Base-by-base conservation (phyloP, 2,888 invertebrate genomes). In the Bugulina stolonifera region DNA sequence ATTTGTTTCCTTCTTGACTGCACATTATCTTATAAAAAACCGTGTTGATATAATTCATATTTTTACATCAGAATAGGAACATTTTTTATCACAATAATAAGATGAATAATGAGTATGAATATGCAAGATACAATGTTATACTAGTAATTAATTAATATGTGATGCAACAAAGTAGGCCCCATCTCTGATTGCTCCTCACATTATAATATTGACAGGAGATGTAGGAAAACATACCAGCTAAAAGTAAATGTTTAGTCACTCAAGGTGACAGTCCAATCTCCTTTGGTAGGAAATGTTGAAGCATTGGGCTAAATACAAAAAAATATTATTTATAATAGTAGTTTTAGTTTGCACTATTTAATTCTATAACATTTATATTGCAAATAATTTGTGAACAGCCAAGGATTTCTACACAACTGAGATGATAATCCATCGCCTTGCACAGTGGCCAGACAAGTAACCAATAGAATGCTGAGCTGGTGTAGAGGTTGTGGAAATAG, bases 11-110 rank as follows among this genome's bases (percentile, higher is more conserved):
- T 43, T 43, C 18, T 43, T 43, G 43, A 43, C 43, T 43, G 43
- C 43, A 43, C 43, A 43, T 43, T 43, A n/a, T n/a, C n/a, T 43
- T 5, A 10, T 5, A 18, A 43, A 43, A 43, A 43, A 43, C 18
- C 43, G 18, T 18, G 18, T 10, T 5, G 43, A 43, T 43, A 43
- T 55, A 55, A 23, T 55, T 5, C 10, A n/a, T n/a, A 55, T 18
- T 32, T 32, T 64, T 5, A 64, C 3, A 25, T 64, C 34, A 29
- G 25, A n/a, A 32, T 64, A 27, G 64, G 27, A 64, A 64, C 27
- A 64, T 32, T 55, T 64, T 57, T 22, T 64, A 64, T 64, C 64
- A 64, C 64, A 64, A 64, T 64, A 27, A n/a, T 32, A 64, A 34
- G 27, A 64, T 64, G 5, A 64, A 43, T 43, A 43, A 5, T 43